Conservation (phyloP, 2,113 vertebrate species). For the Neomonachus schauinslandi region DNA sequence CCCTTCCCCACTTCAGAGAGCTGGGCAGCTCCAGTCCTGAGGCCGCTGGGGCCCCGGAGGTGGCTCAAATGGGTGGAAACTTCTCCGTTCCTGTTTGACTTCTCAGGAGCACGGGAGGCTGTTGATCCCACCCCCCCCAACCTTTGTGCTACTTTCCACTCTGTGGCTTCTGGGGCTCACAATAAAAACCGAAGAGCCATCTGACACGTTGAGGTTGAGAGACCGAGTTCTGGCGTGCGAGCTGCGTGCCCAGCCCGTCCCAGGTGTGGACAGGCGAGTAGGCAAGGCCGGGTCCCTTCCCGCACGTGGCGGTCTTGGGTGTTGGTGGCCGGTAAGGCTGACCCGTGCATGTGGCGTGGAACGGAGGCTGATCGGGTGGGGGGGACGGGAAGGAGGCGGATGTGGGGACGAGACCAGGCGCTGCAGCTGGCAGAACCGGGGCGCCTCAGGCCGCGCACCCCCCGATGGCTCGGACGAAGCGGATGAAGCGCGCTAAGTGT, state of each 20-base stretch:
- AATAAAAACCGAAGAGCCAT: background rate
- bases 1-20: background rate
- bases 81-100: background rate
- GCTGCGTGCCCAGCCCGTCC: no score
- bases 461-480: background rate
- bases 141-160: background rate
- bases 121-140: background rate
- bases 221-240: background rate
- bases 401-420: background rate
- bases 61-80: background rate
- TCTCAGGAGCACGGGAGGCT: background rate
- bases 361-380: background rate
- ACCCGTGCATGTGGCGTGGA: fast-evolving
- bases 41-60: background rate
- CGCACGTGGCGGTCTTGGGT: fast-evolving
- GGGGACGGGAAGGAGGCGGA: background rate
- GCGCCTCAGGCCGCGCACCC: background rate
- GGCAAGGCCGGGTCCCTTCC: background rate
- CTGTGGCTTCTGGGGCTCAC: background rate
- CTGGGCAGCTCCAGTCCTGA: fast-evolving
- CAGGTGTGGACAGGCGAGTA: background rate
- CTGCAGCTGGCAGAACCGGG: background rate
- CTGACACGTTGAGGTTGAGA: background rate
- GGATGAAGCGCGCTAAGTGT: background rate
- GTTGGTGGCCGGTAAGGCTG: background rate